phyloP scores from a whole-genome alignment of 2,888 invertebrate genomes.

The Mystacides longicornis region DNA sequence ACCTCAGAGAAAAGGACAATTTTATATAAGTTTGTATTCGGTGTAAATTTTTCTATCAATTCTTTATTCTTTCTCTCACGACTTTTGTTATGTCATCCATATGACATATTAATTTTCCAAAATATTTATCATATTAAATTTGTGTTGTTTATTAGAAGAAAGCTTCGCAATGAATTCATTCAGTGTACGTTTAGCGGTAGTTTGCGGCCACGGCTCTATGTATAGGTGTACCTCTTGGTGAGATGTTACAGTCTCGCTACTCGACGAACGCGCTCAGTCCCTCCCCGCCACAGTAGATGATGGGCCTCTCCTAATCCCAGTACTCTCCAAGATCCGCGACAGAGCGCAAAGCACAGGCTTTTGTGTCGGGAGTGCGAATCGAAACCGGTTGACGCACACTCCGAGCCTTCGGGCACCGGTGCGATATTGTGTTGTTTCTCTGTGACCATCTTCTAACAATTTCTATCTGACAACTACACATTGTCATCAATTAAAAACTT shows the following conservation, averaged over 20 bases:
- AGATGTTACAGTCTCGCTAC: background rate
- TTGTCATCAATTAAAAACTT: background rate
- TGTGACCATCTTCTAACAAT: background rate
- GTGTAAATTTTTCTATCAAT: too few species aligned
- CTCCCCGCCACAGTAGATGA: constrained; percentile 5
- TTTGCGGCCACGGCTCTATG: too few species aligned
- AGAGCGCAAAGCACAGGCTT: constrained; percentile 16
- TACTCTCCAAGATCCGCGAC: constrained; percentile 26
- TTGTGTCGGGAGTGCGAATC: constrained; percentile 19
- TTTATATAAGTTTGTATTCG: too few species aligned
- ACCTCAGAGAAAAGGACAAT: too few species aligned
- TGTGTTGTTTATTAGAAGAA: too few species aligned
- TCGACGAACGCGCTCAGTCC: constrained; percentile 4
- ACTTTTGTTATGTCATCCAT: too few species aligned
- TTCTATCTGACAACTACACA: background rate
- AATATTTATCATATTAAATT: too few species aligned
- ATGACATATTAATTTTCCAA: too few species aligned
- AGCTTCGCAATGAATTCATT: too few species aligned
- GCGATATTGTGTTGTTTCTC: constrained; percentile 26
- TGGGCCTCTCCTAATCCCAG: constrained; percentile 12
- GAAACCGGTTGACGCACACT: constrained; percentile 27
- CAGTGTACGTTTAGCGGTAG: too few species aligned
- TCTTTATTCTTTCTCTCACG: too few species aligned
- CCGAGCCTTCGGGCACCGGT: constrained; percentile 27
- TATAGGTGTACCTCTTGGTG: too few species aligned